These are phyloP conservation scores for Acanthosepion lycidas DNA, from an alignment of 2,888 invertebrate species.

Conservation along the genomic window DNA sequence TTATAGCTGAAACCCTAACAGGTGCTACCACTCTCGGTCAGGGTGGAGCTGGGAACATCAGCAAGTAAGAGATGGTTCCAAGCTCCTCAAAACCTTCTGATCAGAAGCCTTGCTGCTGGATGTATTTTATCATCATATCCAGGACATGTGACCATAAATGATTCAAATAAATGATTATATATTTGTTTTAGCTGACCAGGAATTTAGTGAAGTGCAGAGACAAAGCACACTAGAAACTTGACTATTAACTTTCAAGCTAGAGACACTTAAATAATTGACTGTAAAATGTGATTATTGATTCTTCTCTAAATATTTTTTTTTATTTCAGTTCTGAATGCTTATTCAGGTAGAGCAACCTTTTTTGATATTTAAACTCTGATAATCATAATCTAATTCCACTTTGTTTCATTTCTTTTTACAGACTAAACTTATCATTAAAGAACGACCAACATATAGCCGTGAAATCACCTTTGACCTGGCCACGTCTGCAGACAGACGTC, in stretches of 20 bases:
- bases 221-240: background rate
- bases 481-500: slow-evolving; percentile 36
- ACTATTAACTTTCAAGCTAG: too few relatives aligned
- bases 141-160: background rate
- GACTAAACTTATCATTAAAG: slow-evolving; percentile 45
- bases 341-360: background rate
- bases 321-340: background rate
- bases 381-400: background rate
- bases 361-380: background rate
- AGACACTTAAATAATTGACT: background rate
- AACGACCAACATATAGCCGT: slow-evolving; percentile 35
- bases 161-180: background rate
- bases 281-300: background rate
- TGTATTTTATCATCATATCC: background rate
- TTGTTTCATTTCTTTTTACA: background rate
- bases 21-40: too few relatives aligned
- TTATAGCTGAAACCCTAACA: too few relatives aligned
- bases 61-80: too few relatives aligned
- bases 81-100: too few relatives aligned
- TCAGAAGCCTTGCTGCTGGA: too few relatives aligned
- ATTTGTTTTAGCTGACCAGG: background rate
- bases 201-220: background rate
- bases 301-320: background rate
- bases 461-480: slow-evolving; percentile 39
- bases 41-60: too few relatives aligned